Evolutionary conservation across 2,888 invertebrate species (phyloP), one percentile per base, ranked within the genome.

Genomic region (Folsomia candida): DNA sequence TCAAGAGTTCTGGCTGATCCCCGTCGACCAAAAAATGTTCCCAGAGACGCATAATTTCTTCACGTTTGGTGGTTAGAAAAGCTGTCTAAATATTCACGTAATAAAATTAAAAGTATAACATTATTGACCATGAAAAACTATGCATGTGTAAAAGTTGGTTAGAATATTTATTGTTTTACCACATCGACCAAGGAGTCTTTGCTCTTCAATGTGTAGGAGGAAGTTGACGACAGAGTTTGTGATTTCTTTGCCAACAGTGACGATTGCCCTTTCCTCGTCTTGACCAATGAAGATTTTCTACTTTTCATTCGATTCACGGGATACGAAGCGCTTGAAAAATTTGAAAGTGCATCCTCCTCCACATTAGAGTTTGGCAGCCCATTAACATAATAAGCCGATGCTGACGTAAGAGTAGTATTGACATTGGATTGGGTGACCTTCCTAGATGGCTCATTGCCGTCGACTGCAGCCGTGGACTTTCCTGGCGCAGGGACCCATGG

Each of bases 101-200:
- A 37, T 37, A 37, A 9, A 14, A 37, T 14, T 9, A 37, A 37
- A 37, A 9, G 14, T 37, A 37, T 37, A 9, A 37, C 14, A 9
- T 37, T 37, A 37, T 37, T 37, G 14, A 37, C 6, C 37, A 37
- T 37, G n/a, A n/a, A n/a, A n/a, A n/a, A n/a, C n/a, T n/a, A n/a
- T n/a, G n/a, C n/a, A n/a, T n/a, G n/a, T n/a, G n/a, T n/a, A n/a
- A n/a, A n/a, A n/a, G n/a, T n/a, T n/a, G n/a, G n/a, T n/a, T n/a
- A n/a, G n/a, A n/a, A n/a, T n/a, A n/a, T n/a, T n/a, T n/a, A n/a
- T n/a, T n/a, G n/a, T n/a, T 70, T 59, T 72, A 79, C 79, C 47
- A 79, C 79, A 67, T 78, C 76, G 1, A 76, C 70, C n/a, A 79
- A 65, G 1, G 79, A 79, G 59, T 79, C 79, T 61, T 78, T 79